These are phyloP conservation scores for Hartigia nigra DNA, from an alignment of 2,888 invertebrate genomes.

Conservation along the genomic window DNA sequence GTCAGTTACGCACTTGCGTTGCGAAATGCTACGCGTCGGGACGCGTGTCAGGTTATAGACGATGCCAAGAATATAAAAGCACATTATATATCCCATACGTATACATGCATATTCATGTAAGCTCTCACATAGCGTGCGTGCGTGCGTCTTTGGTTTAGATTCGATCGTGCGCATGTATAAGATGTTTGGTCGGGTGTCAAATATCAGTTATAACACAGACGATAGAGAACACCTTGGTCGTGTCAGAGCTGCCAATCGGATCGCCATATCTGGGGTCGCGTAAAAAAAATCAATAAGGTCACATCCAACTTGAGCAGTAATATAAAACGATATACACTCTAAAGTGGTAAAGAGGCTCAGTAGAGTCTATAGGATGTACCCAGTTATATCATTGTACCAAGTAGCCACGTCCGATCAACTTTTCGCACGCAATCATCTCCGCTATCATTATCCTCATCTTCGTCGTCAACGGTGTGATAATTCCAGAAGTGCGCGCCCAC, in stretches of 20 bases:
- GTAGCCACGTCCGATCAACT: slow-evolving; percentile 37
- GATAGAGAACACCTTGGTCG: slow-evolving; percentile 31
- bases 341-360: background rate
- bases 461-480: slow-evolving; percentile 9
- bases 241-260: slow-evolving; percentile 30
- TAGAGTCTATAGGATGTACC: slow-evolving; percentile 49
- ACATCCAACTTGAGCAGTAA: background rate
- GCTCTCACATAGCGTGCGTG: background rate
- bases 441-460: background rate
- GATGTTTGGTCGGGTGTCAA: slow-evolving; percentile 33
- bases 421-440: slow-evolving; percentile 33
- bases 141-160: background rate
- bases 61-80: slow-evolving; percentile 1
- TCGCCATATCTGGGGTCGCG: background rate
- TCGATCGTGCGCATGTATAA: slow-evolving; percentile 4
- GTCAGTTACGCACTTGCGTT: slow-evolving; percentile 2
- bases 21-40: background rate
- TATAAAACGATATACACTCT: background rate
- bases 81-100: background rate
- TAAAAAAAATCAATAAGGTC: background rate
- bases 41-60: background rate
- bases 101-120: background rate
- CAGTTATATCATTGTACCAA: slow-evolving; percentile 53
- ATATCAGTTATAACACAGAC: slow-evolving; percentile 29
- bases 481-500: background rate